A percentile compares a stretch with the other conserved stretches of the same genome.
Conservation (phyloP, 2,797 vertebrate genomes). For the Arrhamphus sclerolepis region DNA sequence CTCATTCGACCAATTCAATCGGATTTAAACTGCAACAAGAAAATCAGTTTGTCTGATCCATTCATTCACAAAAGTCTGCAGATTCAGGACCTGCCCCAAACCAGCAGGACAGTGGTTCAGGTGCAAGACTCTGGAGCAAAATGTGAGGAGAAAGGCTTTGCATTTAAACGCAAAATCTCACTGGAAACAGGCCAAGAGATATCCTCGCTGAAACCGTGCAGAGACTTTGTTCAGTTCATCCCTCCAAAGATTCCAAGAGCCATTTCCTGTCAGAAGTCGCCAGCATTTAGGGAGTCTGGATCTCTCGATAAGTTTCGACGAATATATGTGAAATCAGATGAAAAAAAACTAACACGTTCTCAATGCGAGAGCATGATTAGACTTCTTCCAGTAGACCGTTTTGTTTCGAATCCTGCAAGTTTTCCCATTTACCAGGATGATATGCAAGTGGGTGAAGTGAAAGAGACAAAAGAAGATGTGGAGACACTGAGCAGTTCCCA, state of each 20-base stretch:
- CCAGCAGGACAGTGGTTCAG: conserved; percentile 6
- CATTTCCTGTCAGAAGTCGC: conserved; percentile 68
- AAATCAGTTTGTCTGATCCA: conserved; percentile 65
- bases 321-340: conserved; percentile 74
- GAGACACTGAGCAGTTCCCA: conserved; percentile 11
- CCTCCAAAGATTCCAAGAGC: conserved; percentile 63
- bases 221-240: conserved; percentile 7
- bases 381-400: conserved; percentile 9
- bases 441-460: conserved; percentile 2
- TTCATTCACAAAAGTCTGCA: conserved; percentile 60
- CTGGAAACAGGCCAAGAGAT: conserved; percentile 18
- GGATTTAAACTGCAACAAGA: conserved; percentile 40
- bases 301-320: conserved; percentile 92
- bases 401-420: conserved; percentile 8
- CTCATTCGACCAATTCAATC: conserved; percentile 18
- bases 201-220: conserved; percentile 8
- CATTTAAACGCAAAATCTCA: conserved; percentile 67
- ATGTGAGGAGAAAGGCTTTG: conserved; percentile 16
- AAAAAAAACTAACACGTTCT: conserved; percentile 19
- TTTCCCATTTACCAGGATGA: conserved; percentile 14
- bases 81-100: conserved; percentile 6
- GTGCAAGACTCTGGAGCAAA: conserved; percentile 11
- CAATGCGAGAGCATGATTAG: neutral
- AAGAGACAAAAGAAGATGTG: conserved; percentile 13
- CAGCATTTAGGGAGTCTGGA: conserved; percentile 75